Base-by-base conservation (phyloP, 2,888 invertebrate species). In the Lycia hirtaria region DNA sequence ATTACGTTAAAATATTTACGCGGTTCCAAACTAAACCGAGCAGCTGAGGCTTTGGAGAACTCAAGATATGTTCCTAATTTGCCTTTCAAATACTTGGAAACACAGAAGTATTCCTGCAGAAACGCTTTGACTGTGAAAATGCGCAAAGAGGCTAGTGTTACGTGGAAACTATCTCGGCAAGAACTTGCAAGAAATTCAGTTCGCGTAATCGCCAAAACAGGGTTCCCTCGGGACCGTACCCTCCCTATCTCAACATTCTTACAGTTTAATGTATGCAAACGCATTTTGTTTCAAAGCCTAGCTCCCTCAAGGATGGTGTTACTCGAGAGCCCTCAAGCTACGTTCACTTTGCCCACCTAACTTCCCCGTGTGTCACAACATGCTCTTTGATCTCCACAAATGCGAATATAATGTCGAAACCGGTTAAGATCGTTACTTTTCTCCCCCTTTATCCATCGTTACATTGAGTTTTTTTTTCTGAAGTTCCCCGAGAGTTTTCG, bases 231-330 rank as follows among this genome's bases (percentile, higher is more conserved):
- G 78, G 88, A 83, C 79, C 49, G 78, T 83, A 83, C 87, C 82
- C 85, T 82, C 87, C 83, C 86, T 88, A 88, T 91, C 89, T 90
- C 80, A 78, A 90, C 91, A 91, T 91, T 91, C 92, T 90, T 89
- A 89, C 82, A 88, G 85, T 91, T 92, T 91, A 91, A 92, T 91
- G 87, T 92, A 92, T 92, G 92, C 91, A 92, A 92, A 92, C 91
- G 91, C 91, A 92, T 91, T 92, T 92, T 92, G 91, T 92, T 91
- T 89, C 91, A 89, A 91, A 92, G 90, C 87, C 84, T 85, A 75
- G 83, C 83, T 86, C 91, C 88, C 90, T 85, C 80, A 83, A 83
- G 86, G 75, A 85, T 80, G 86, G 85, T 83, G 85, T 87, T 87
- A 83, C 81, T 83, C 66, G 75, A 83, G 82, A 78, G 78, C 89